These are phyloP conservation scores for Styela clava DNA, from an alignment of 23 tunicate species.

Conservation along the genomic window DNA sequence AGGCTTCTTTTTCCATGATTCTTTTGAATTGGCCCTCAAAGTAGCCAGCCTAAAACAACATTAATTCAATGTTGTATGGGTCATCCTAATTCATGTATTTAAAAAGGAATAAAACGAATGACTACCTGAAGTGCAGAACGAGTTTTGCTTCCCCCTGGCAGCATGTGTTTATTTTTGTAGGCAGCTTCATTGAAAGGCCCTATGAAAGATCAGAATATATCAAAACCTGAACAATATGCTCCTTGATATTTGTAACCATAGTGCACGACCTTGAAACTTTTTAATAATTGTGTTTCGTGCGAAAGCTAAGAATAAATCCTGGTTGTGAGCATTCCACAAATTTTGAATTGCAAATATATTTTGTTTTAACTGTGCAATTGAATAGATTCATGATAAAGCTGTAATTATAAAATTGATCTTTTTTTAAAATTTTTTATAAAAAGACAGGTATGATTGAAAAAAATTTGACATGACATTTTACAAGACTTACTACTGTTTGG, in stretches of 20 bases:
- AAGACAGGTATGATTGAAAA: too few relatives aligned
- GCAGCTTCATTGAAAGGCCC: slow-evolving; percentile 94
- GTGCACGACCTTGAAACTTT: too few relatives aligned
- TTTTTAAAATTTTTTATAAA: too few relatives aligned
- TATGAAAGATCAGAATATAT: neutral
- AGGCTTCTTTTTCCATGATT: slow-evolving; percentile 98
- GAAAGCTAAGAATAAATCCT: too few relatives aligned
- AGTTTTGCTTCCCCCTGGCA: slow-evolving; percentile 93
- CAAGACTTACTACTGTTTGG: slow-evolving; percentile 69
- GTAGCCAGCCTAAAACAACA: slow-evolving; percentile 76
- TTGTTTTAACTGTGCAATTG: too few relatives aligned
- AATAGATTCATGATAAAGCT: too few relatives aligned
- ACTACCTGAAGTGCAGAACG: slow-evolving; percentile 68
- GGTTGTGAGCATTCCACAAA: too few relatives aligned
- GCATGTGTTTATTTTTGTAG: slow-evolving; percentile 91
- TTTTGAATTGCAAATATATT: too few relatives aligned
- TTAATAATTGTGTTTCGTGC: too few relatives aligned
- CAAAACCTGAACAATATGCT: neutral
- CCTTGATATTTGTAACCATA: too few relatives aligned
- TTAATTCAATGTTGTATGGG: neutral
- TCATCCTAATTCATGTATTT: neutral
- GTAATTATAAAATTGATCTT: too few relatives aligned
- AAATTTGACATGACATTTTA: too few relatives aligned
- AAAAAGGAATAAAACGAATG: neutral
- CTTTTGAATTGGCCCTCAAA: slow-evolving; percentile 86